Percentiles rank a stretch among this genome's conserved stretches.
These are phyloP conservation scores for Chaitophorus viminalis DNA, from an alignment of 2,888 invertebrate genomes.

Conservation along the genomic window DNA sequence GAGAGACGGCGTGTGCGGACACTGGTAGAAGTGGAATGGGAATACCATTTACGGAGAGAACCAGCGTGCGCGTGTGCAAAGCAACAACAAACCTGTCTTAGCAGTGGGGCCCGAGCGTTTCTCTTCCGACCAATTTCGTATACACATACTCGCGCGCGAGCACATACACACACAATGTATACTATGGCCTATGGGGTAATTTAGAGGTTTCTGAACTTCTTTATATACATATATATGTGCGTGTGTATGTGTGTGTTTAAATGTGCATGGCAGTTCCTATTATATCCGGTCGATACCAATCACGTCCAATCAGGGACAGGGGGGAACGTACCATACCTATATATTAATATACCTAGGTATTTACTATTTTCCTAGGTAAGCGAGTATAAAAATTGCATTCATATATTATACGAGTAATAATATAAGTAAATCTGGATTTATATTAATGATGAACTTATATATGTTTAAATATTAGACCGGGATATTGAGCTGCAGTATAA, in stretches of 20 bases:
- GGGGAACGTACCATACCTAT: too few species aligned
- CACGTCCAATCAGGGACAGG: background rate
- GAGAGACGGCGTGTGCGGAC: background rate
- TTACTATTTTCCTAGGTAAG: too few species aligned
- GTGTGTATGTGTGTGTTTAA: background rate
- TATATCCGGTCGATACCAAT: slow-evolving; percentile 11
- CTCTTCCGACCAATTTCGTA: slow-evolving; percentile 48
- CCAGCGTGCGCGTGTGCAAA: slow-evolving; percentile 39
- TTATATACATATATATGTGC: background rate
- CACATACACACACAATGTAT: too few species aligned
- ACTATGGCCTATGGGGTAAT: slow-evolving; percentile 49
- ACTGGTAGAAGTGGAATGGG: slow-evolving; percentile 44
- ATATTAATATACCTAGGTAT: too few species aligned
- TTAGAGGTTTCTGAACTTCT: slow-evolving; percentile 55
- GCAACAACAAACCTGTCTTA: slow-evolving; percentile 47
- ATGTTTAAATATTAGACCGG: too few species aligned
- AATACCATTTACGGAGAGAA: slow-evolving; percentile 54
- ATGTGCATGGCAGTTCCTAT: background rate
- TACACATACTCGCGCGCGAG: background rate
- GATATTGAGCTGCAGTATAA: too few species aligned
- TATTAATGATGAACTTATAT: too few species aligned
- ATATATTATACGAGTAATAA: too few species aligned
- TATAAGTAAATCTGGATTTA: too few species aligned
- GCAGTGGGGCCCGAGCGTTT: slow-evolving; percentile 12
- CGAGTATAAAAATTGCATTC: background rate